Base-by-base conservation (phyloP, 1,140 invertebrate genomes). In the Caenorhabditis inopinata region DNA sequence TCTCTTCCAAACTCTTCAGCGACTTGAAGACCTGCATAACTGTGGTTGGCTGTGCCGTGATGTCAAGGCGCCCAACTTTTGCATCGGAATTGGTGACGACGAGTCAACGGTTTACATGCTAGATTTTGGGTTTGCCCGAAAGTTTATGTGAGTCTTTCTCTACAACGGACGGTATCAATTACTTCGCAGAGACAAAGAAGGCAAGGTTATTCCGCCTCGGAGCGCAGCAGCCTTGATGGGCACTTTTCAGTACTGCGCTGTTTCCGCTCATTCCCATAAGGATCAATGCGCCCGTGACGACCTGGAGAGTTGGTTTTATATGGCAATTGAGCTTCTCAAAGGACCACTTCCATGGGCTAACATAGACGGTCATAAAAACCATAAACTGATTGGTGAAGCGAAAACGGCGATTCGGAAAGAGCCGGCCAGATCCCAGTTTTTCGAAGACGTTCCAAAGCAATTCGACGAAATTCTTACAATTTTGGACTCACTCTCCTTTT, bases 51-150 rank as follows among this genome's bases (percentile, higher is more conserved):
- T 83, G 9, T 79, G 51, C 27, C 76, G 84, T 7, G 84, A 85
- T 45, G 82, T 85, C 9, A 85, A 85, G 58, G 85, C 84, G 1
- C 84, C 84, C 0, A 85, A 85, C 45, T 85, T 85, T 46, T 83
- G 83, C 16, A 84, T 85, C 46, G 84, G 84, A 1, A 49, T 75
- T 6, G 85, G 79, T 3, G 58, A 68, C n/a, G 32, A 82, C n/a
- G 68, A 58, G 23, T 83, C 75, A 0, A 74, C 74, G 14, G 74
- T 85, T 11, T 85, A 85, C 51, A 86, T 85, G 83, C 74, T 85
- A 12, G 84, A 85, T 51, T 85, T 84, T 78, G 85, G 84, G n/a
- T 85, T 85, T 35, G 84, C 84, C 16, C 23, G 84, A 25, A 83
- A 83, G 46, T 85, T 74, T 53, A 27, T 42, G 83, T 84, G 21